Base-by-base conservation (phyloP, 1,140 invertebrate genomes). In the Chionoecetes opilio region DNA sequence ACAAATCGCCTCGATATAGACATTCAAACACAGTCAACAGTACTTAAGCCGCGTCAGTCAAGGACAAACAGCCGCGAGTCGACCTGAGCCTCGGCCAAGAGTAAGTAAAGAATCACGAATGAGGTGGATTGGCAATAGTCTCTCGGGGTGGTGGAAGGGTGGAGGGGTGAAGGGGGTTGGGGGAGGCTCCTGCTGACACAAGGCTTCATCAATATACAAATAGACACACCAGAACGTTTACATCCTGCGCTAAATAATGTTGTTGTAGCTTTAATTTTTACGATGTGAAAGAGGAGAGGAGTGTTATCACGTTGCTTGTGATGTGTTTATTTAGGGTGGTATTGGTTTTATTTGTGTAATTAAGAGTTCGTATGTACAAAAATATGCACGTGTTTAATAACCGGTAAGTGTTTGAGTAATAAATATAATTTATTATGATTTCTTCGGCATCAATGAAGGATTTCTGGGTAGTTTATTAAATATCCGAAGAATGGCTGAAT, bases 1-100 rank as follows among this genome's bases (percentile, higher is more conserved):
- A 85, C 0, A 85, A 3, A 87, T 17, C 85, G 31, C n/a, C 37
- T 29, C 37, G 32, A 87, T 26, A 38, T 87, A 87, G 34, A 87
- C 32, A 38, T 87, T 41, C 11, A 38, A 90, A 90, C 11, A 41
- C 8, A 90, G 46, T 90, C 32, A 90, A 90, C 38, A 90, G 63
- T 75, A n/a, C n/a, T 75, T n/a, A 75, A 75, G 63, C 63, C 63
- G 2, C 11, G 21, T 0, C 63, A 75, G 63, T 75, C 63, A 75
- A 75, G 63, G n/a, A 75, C 63, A 26, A 75, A 75, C 63, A n/a
- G 63, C 63, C 63, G n/a, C 8, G 21, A 75, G 63, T 75, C 63
- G 63, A 5, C 21, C 63, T 75, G 63, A 75, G 63, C 63, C 63
- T n/a, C 63, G 63, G 21, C 63, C 21, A n/a, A n/a, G 21, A 11